phyloP scores from a whole-genome alignment of 2,797 vertebrate genomes.

The Balearica regulorum region DNA sequence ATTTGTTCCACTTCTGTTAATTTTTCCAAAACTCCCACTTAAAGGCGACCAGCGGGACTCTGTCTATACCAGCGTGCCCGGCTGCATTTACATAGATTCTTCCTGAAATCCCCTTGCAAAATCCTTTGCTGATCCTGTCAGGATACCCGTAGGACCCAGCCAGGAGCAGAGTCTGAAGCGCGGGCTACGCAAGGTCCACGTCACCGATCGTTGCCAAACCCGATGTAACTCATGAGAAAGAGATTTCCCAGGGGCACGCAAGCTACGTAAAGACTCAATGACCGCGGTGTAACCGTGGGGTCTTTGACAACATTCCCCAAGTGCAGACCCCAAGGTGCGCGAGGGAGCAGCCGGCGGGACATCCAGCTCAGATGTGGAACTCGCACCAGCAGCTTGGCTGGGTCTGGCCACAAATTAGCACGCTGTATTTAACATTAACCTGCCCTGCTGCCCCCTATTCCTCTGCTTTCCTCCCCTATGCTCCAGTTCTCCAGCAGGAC shows the following conservation, averaged over 20 bases:
- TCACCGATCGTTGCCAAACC: neutral
- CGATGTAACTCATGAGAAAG: fast-evolving
- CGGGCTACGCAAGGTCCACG: fast-evolving
- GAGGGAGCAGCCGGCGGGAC: neutral
- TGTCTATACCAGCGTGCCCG: fast-evolving
- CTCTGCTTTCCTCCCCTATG: neutral
- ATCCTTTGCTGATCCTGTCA: neutral
- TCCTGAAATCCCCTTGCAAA: neutral
- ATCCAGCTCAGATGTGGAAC: neutral
- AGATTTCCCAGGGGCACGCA: neutral
- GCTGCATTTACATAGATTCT: fast-evolving
- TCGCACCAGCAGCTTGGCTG: neutral
- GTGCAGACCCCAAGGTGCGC: fast-evolving
- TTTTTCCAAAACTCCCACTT: neutral
- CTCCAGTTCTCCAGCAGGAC: neutral
- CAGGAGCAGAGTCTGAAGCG: neutral
- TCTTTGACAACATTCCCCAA: neutral
- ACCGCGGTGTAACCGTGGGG: fast-evolving
- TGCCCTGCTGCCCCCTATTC: neutral
- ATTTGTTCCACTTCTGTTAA: neutral
- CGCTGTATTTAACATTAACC: neutral
- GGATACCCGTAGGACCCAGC: neutral
- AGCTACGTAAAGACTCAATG: neutral
- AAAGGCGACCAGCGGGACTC: neutral
- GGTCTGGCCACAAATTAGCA: neutral